Percentiles rank a stretch among this genome's conserved stretches.
These are phyloP conservation scores for Ornithorhynchus anatinus DNA, from an alignment of 2,113 vertebrate species.

Conservation along the genomic window DNA sequence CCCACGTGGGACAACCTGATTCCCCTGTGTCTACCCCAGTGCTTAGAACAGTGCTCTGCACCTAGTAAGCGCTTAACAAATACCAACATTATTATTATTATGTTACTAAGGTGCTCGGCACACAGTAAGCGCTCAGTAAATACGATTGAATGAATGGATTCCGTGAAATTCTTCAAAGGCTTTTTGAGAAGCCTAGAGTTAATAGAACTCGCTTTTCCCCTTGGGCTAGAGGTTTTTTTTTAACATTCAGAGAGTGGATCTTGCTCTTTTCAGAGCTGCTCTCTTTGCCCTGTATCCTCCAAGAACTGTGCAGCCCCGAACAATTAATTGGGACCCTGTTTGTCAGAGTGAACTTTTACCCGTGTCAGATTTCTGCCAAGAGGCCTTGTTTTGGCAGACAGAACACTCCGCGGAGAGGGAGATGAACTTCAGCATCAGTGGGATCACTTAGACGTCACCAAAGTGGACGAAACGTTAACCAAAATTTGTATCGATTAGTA, in stretches of 20 bases:
- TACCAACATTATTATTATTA: no score
- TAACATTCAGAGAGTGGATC: background rate
- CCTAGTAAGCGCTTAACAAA: no score
- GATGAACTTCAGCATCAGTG: constrained; percentile 8
- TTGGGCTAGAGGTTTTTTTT: background rate
- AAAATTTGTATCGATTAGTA: background rate
- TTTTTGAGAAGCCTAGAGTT: no score
- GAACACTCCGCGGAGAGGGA: background rate
- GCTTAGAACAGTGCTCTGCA: no score
- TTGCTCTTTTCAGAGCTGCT: constrained; percentile 51
- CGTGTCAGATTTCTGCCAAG: constrained; percentile 53
- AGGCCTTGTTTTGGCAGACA: constrained; percentile 5
- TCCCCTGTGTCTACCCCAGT: no score
- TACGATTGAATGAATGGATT: no score
- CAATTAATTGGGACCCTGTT: constrained; percentile 44
- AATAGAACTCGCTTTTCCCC: no score
- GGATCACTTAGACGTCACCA: background rate
- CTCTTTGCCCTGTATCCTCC: background rate
- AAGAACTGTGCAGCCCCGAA: constrained; percentile 38
- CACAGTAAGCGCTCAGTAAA: no score
- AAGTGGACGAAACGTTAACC: background rate
- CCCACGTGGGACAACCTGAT: no score
- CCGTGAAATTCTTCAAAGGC: no score
- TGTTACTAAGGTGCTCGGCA: no score
- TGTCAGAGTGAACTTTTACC: constrained; percentile 60